These are phyloP conservation scores for Pycnomerus fuliginosus DNA, from an alignment of 2,888 invertebrate species.

Conservation along the genomic window DNA sequence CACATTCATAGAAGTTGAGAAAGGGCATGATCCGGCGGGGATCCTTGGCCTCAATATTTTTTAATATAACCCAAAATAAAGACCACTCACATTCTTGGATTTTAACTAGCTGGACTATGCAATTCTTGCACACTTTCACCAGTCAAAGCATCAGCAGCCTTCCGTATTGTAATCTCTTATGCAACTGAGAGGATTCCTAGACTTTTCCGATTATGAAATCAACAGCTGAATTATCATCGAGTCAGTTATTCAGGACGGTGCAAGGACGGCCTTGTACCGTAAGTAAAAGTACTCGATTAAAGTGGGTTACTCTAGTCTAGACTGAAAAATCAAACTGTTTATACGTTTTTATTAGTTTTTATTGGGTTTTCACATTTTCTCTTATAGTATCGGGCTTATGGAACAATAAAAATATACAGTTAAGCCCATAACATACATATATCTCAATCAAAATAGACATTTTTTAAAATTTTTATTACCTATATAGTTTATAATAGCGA, in stretches of 20 bases:
- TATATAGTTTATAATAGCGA: slow-evolving; percentile 43
- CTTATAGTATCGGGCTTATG: slow-evolving; percentile 43
- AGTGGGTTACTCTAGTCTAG: slow-evolving; percentile 33
- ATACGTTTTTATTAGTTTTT: slow-evolving; percentile 45
- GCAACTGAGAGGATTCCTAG: neutral
- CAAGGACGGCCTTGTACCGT: slow-evolving; percentile 39
- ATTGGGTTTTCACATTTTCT: slow-evolving; percentile 46
- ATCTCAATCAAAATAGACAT: slow-evolving; percentile 51
- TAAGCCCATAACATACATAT: slow-evolving; percentile 50
- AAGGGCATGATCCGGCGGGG: slow-evolving; percentile 23
- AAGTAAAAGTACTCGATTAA: slow-evolving; percentile 37
- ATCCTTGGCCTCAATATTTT: slow-evolving; percentile 28
- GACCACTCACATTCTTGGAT: slow-evolving; percentile 22
- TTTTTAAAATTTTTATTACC: slow-evolving; percentile 36
- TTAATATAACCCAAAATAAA: too few species aligned
- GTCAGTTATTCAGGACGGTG: slow-evolving; percentile 37
- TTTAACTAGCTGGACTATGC: slow-evolving; percentile 20
- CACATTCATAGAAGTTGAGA: slow-evolving; percentile 14
- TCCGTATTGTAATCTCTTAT: slow-evolving; percentile 18
- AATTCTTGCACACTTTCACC: too few species aligned
- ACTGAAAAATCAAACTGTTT: slow-evolving; percentile 26
- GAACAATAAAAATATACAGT: slow-evolving; percentile 53
- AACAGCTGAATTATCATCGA: too few species aligned
- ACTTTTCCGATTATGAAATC: too few species aligned
- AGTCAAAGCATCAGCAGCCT: slow-evolving; percentile 18